Conservation (phyloP, 2,113 vertebrate genomes). For the Ophiodon elongatus region DNA sequence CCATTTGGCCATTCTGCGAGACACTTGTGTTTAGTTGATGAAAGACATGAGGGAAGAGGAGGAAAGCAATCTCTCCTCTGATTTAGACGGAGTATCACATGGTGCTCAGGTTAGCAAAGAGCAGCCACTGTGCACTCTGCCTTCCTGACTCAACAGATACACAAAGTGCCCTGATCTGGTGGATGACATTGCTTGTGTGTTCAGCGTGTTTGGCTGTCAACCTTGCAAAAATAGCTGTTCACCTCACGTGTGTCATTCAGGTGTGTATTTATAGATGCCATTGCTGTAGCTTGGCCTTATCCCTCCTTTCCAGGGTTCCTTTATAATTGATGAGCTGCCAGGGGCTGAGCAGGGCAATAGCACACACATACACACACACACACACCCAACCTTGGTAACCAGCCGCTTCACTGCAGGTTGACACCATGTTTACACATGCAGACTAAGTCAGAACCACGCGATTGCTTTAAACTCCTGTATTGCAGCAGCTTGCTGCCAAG, state of each 20-base stretch:
- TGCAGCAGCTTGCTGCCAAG: conserved; percentile 36
- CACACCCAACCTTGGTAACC: conserved; percentile 53
- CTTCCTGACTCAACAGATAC: conserved; percentile 54
- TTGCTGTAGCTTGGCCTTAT: conserved; percentile 65
- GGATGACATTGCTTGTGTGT: conserved; percentile 57
- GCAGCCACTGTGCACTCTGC: conserved; percentile 1
- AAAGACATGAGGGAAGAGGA: conserved; percentile 31
- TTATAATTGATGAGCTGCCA: conserved; percentile 81
- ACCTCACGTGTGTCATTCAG: conserved; percentile 66
- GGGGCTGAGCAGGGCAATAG: conserved; percentile 55
- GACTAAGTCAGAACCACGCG: neutral
- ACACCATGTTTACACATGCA: conserved; percentile 43
- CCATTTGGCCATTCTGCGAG: conserved; percentile 23
- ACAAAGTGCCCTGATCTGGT: conserved; percentile 44
- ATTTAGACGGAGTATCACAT: conserved; percentile 60
- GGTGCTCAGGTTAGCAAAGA: conserved; percentile 37
- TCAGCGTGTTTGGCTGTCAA: conserved; percentile 16
- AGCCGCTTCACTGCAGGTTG: conserved; percentile 57
- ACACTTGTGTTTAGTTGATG: conserved; percentile 51
- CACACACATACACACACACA: conserved; percentile 33
- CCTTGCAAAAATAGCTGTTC: conserved; percentile 72
- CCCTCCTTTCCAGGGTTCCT: conserved; percentile 60
- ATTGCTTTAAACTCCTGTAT: conserved; percentile 28
- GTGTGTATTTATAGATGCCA: conserved; percentile 80
- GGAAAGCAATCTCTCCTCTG: conserved; percentile 54